These are phyloP conservation scores for Hypsibius dujardini DNA, from an alignment of 1,140 invertebrate genomes.

Conservation along the genomic window DNA sequence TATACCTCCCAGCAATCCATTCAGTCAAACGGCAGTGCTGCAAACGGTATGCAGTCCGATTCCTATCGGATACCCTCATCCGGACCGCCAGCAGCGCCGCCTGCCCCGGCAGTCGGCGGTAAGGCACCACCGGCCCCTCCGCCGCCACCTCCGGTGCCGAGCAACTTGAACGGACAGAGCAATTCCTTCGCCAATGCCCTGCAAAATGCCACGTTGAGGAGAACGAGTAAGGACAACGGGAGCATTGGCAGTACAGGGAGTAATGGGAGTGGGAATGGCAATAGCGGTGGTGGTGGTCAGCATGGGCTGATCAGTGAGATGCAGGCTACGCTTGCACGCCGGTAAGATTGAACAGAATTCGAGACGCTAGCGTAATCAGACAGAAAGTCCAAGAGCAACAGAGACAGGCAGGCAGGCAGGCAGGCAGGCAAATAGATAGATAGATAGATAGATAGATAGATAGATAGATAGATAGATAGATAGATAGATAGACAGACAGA, in stretches of 20 bases:
- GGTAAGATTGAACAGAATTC: constrained; percentile 38
- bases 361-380: no score
- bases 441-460: no score
- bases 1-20: no score
- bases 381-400: background rate
- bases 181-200: constrained; percentile 63
- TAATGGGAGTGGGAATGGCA: constrained; percentile 38
- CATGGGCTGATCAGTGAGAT: constrained; percentile 92
- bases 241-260: constrained; percentile 61
- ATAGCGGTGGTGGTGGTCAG: constrained; percentile 38
- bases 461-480: no score
- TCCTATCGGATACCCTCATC: constrained; percentile 16
- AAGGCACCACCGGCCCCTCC: constrained; percentile 43
- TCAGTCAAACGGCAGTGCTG: no score
- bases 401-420: background rate
- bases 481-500: no score
- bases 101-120: constrained; percentile 35
- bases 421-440: no score
- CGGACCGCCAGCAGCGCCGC: constrained; percentile 24
- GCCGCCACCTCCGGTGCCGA: constrained; percentile 36
- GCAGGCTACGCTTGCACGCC: constrained; percentile 72
- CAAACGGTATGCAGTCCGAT: no score
- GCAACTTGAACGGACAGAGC: constrained; percentile 26
- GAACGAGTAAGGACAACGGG: constrained; percentile 55
- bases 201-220: constrained; percentile 61